These are phyloP conservation scores for Malthinus seriepunctatus DNA, from an alignment of 2,888 invertebrate genomes.

Conservation along the genomic window DNA sequence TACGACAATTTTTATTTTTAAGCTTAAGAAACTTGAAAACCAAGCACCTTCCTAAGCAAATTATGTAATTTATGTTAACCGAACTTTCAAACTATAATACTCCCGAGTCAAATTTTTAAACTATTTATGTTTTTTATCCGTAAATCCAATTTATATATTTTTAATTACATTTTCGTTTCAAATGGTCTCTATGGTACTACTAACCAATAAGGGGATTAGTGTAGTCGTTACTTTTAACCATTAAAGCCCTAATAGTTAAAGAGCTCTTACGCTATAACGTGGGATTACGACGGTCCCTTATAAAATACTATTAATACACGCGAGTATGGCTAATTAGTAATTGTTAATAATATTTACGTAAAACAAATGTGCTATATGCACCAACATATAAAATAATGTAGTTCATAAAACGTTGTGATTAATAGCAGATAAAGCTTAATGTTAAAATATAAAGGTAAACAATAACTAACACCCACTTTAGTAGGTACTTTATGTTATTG, in stretches of 20 bases:
- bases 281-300: slow-evolving; percentile 15
- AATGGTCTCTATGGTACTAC: slow-evolving; percentile 6
- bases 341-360: not conserved
- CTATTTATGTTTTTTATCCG: too few species aligned
- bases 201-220: slow-evolving; percentile 18
- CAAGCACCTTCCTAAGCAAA: slow-evolving; percentile 20
- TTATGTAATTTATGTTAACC: slow-evolving; percentile 23
- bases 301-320: slow-evolving; percentile 13
- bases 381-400: too few species aligned
- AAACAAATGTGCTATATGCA: not conserved
- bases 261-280: slow-evolving; percentile 13
- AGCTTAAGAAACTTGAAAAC: slow-evolving; percentile 22
- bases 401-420: too few species aligned
- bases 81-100: too few species aligned
- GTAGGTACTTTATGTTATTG: too few species aligned
- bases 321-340: slow-evolving; percentile 13
- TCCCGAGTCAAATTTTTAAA: too few species aligned
- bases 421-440: too few species aligned
- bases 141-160: not conserved
- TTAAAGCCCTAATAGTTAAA: slow-evolving; percentile 17
- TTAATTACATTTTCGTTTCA: not conserved
- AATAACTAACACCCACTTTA: too few species aligned
- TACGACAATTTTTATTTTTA: slow-evolving; percentile 30
- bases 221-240: slow-evolving; percentile 15
- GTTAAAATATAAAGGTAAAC: too few species aligned